Evolutionary conservation across 2,797 vertebrate genomes (phyloP).

Genomic region (Aselliscus stoliczkanus): DNA sequence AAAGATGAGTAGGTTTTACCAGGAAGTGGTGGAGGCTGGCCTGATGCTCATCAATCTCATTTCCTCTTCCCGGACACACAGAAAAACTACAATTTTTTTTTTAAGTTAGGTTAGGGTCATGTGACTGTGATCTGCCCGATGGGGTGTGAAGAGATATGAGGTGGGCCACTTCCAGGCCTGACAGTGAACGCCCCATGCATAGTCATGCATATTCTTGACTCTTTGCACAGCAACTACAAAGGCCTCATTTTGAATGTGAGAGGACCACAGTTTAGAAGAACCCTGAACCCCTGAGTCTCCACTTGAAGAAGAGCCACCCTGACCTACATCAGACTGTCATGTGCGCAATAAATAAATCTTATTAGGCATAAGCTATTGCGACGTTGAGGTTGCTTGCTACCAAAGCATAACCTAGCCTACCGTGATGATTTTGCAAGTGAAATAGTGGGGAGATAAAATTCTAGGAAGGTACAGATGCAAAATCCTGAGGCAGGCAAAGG

Average conservation of each 20-base stretch:
- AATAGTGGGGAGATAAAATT: not conserved
- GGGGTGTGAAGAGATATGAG: not conserved
- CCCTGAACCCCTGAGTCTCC: not conserved
- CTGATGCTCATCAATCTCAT: slow-evolving; percentile 47
- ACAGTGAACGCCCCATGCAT: not conserved
- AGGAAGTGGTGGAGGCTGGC: slow-evolving; percentile 51
- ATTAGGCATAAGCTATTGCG: not conserved
- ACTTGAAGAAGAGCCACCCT: not conserved
- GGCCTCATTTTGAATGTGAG: not conserved
- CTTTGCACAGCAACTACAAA: not conserved
- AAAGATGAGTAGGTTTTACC: slow-evolving; percentile 44
- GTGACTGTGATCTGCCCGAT: not conserved
- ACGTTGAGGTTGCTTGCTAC: not conserved
- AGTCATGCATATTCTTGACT: not conserved
- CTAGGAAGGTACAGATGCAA: not conserved
- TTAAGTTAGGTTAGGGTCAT: not conserved
- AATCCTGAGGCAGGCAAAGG: not conserved
- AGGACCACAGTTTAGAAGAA: not conserved
- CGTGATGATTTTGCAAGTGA: not conserved
- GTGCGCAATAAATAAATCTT: not conserved
- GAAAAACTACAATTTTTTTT: not conserved
- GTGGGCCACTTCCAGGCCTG: not conserved
- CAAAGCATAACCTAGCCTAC: not conserved
- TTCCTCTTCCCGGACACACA: slow-evolving; percentile 63
- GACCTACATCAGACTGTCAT: not conserved